Evolutionary conservation across 1,140 invertebrate genomes (phyloP).

Genomic region (Drosophila parvula): DNA sequence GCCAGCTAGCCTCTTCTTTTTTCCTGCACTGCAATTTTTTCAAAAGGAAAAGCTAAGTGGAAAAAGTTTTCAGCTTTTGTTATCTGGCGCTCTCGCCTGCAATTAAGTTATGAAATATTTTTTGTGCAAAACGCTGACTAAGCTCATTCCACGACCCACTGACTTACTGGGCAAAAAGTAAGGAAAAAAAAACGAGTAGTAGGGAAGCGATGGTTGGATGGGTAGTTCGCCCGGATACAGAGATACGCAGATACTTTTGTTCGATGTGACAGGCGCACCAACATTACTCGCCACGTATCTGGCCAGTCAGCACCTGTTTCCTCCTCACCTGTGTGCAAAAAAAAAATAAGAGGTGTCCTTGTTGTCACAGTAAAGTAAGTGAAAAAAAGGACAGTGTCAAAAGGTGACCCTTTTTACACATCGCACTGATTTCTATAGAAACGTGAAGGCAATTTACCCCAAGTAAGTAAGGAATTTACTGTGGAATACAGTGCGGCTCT

Average conservation of each 20-base stretch:
- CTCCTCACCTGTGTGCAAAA: conserved; percentile 10
- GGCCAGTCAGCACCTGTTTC: conserved; percentile 47
- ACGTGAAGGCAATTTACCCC: no score
- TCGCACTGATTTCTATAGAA: not conserved
- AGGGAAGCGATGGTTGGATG: conserved; percentile 7
- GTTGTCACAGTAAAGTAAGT: conserved; percentile 7
- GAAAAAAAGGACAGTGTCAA: conserved; percentile 11
- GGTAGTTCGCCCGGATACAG: conserved; percentile 9
- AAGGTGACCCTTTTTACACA: conserved; percentile 8
- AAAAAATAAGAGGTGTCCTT: conserved; percentile 25
- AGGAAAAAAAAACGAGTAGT: not conserved
- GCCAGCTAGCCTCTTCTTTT: conserved; percentile 34
- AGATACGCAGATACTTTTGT: conserved; percentile 38
- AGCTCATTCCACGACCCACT: conserved; percentile 57
- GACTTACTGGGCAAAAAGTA: conserved; percentile 37
- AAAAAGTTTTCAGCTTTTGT: conserved; percentile 41
- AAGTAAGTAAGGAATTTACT: not conserved
- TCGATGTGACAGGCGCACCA: conserved; percentile 16
- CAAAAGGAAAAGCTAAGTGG: conserved; percentile 19
- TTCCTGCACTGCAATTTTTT: conserved; percentile 28
- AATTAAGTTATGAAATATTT: conserved; percentile 78
- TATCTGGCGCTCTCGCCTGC: conserved; percentile 51
- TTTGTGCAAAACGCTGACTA: conserved; percentile 69
- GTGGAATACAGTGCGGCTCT: not conserved
- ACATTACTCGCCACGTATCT: conserved; percentile 37